These are phyloP conservation scores for Pantala flavescens DNA, from an alignment of 1,140 invertebrate genomes.

Conservation along the genomic window DNA sequence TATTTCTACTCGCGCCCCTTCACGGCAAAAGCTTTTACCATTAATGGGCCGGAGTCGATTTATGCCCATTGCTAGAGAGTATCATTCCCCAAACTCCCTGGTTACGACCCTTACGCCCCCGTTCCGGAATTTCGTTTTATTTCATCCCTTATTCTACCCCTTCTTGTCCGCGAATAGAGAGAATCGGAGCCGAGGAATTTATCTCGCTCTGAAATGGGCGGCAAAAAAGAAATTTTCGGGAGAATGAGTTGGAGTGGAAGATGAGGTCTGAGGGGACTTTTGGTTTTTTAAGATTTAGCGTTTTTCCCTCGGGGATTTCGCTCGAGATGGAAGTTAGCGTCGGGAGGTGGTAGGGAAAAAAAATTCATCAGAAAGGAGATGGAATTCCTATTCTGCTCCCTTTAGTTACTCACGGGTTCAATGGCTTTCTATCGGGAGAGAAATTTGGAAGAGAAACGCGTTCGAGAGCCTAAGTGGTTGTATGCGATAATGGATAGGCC, in stretches of 20 bases:
- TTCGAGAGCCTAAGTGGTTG: too few species aligned
- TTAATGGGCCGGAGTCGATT: not conserved
- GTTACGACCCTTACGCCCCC: not conserved
- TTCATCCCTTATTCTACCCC: not conserved
- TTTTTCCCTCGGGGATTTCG: too few species aligned
- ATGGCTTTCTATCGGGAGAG: too few species aligned
- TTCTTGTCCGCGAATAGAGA: not conserved
- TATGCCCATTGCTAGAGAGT: not conserved
- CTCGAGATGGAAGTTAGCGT: too few species aligned
- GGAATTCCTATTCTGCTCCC: too few species aligned
- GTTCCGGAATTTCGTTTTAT: constrained; percentile 1
- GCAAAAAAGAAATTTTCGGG: not conserved
- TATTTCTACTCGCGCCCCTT: constrained; percentile 3
- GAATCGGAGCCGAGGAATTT: not conserved
- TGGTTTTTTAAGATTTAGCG: not conserved
- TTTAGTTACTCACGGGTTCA: too few species aligned
- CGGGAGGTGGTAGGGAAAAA: too few species aligned
- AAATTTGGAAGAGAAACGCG: too few species aligned
- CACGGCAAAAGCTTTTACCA: constrained; percentile 8
- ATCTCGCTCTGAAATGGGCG: not conserved
- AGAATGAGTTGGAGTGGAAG: not conserved
- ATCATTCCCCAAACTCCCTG: not conserved
- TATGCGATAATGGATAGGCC: too few species aligned
- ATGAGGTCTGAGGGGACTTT: not conserved
- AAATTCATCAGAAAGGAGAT: too few species aligned